These are phyloP conservation scores for Samia ricini DNA, from an alignment of 1,140 invertebrate genomes.

Conservation along the genomic window DNA sequence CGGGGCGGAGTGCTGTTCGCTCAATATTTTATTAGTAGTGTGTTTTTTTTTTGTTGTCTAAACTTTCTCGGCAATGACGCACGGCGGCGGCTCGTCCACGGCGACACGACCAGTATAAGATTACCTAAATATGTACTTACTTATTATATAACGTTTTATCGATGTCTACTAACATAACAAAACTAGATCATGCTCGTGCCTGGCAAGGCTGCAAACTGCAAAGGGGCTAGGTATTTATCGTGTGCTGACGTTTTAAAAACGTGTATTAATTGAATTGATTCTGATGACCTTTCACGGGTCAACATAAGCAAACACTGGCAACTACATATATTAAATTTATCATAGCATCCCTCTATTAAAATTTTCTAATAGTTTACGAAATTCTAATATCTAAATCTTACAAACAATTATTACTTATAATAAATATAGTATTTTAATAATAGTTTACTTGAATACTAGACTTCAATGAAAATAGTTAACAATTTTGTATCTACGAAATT, in stretches of 20 bases:
- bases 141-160: slow-evolving; percentile 51
- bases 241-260: slow-evolving; percentile 56
- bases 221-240: slow-evolving; percentile 66
- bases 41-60: slow-evolving; percentile 47
- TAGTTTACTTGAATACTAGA: neutral
- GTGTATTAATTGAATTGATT: slow-evolving; percentile 40
- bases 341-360: neutral
- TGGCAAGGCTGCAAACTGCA: slow-evolving; percentile 55
- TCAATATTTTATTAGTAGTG: slow-evolving; percentile 47
- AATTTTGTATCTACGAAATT: neutral
- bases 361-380: too few species aligned
- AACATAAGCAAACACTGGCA: slow-evolving; percentile 2
- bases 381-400: too few species aligned
- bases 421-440: too few species aligned
- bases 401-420: too few species aligned
- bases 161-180: slow-evolving; percentile 74
- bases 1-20: slow-evolving; percentile 39
- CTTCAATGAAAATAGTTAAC: neutral
- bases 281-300: slow-evolving; percentile 36
- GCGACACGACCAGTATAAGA: slow-evolving; percentile 45
- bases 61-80: slow-evolving; percentile 59
- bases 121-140: slow-evolving; percentile 44
- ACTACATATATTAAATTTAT: neutral
- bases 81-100: slow-evolving; percentile 52
- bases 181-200: slow-evolving; percentile 60